Base-by-base conservation (phyloP, 1,140 invertebrate species). In the Cyrtorhinus lividipennis region DNA sequence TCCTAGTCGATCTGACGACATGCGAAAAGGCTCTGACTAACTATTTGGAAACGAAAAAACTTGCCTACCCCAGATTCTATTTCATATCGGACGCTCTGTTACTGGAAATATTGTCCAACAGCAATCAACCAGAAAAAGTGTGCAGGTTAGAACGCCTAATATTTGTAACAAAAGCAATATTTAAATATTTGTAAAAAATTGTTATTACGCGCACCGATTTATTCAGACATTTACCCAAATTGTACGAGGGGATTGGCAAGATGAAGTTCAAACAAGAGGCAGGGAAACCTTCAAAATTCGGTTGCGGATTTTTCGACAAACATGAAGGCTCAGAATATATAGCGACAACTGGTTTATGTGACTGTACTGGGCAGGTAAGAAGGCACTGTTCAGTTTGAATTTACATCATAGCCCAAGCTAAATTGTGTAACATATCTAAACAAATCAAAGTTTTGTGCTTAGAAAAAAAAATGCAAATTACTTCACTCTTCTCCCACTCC, bases 1-100 rank as follows among this genome's bases (percentile, higher is more conserved):
- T 97, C 12, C 83, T 90, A 71, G 71, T 73, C 8, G 79, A 88
- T 67, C 75, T 98, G 56, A 83, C 82, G 12, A 71, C 93, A 0
- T 97, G 94, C 71, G 94, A 97, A 72, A 97, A 97, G 75, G 93
- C 94, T 1, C 74, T 98, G 15, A 89, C 93, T 22, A 86, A 97
- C 75, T 98, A 97, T 73, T 77, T 98, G 65, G 94, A 98, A 73
- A 96, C 92, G 0, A 98, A 98, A 72, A 78, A 93, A 63, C 75
- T 96, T 59, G 87, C 88, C 2, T 98, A 96, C 77, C 94, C 95
- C 30, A 78, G 90, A 45, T 98, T 98, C 72, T 97, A 97, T 73
- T 98, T 97, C 71, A 88, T 97, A 3, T 96, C 93, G 0, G 85
- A 91, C 0, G 88, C 89, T 10, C 94, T 97, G 80, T 77, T 98